phyloP scores from a whole-genome alignment of 2,888 invertebrate species.

The Piscicola geometra region DNA sequence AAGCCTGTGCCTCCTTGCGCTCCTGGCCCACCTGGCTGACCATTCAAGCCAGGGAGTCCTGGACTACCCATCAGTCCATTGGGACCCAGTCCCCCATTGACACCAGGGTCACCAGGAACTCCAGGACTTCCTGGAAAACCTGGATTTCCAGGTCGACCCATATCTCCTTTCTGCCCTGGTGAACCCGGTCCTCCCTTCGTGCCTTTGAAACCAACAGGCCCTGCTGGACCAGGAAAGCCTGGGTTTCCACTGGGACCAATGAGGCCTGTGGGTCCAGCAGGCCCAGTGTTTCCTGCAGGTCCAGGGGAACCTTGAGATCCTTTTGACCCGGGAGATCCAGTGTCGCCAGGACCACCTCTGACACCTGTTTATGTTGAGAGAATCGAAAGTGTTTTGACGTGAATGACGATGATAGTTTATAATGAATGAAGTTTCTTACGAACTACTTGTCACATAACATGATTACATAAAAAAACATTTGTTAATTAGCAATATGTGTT shows the following conservation, averaged over 20 bases:
- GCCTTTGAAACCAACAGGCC: background rate
- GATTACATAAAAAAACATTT: background rate
- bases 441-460: no score
- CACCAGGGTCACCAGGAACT: background rate
- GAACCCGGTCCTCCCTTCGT: background rate
- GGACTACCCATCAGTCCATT: background rate
- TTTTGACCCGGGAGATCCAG: background rate
- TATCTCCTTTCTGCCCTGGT: conserved; percentile 8
- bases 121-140: conserved; percentile 15
- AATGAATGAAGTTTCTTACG: no score
- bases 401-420: no score
- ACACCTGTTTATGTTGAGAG: no score
- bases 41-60: background rate
- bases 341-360: background rate
- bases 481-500: background rate
- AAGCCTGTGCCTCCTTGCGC: conserved; percentile 4
- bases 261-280: background rate
- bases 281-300: background rate
- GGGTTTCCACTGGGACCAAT: background rate
- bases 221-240: conserved; percentile 13
- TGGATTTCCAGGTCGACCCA: conserved; percentile 8
- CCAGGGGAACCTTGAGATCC: conserved; percentile 19
- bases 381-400: no score
- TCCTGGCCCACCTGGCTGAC: background rate
- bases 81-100: background rate